Conservation (phyloP, 1,140 invertebrate species). For the Dufourea novaeangliae region DNA sequence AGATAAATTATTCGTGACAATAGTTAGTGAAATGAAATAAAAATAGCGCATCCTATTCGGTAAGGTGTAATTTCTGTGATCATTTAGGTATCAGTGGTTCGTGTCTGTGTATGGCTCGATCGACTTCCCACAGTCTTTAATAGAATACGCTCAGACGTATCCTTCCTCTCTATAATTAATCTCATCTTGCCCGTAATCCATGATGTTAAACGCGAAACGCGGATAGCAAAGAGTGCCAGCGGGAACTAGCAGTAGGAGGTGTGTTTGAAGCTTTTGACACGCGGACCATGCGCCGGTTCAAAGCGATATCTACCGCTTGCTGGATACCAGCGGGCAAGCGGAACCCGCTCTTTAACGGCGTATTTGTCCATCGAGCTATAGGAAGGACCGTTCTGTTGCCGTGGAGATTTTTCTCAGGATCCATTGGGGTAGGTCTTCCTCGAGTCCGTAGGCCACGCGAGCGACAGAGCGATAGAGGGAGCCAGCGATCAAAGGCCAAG, state of each 20-base stretch:
- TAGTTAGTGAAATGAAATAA: too few species aligned
- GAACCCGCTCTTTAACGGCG: constrained; percentile 5
- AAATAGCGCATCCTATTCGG: too few species aligned
- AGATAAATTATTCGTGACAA: too few species aligned
- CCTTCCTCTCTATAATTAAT: constrained; percentile 11
- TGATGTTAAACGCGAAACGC: not conserved
- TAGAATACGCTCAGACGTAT: not conserved
- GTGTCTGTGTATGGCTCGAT: too few species aligned
- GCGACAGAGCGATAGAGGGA: too few species aligned
- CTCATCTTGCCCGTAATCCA: not conserved
- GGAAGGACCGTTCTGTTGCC: not conserved
- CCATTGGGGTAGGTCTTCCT: too few species aligned
- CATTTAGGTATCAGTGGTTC: too few species aligned
- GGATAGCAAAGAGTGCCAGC: not conserved
- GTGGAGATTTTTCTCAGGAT: not conserved
- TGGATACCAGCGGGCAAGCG: not conserved
- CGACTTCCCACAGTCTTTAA: not conserved
- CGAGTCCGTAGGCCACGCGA: too few species aligned
- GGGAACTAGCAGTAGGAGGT: not conserved
- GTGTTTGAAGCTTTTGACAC: constrained; percentile 19
- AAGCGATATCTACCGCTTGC: constrained; percentile 6
- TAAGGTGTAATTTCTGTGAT: too few species aligned
- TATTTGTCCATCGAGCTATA: not conserved
- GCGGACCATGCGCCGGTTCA: constrained; percentile 14
- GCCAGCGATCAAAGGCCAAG: constrained; percentile 16